Evolutionary conservation across 1,140 invertebrate species (phyloP), one percentile per base, ranked within the genome.

Genomic region (Mizuhopecten yessoensis): DNA sequence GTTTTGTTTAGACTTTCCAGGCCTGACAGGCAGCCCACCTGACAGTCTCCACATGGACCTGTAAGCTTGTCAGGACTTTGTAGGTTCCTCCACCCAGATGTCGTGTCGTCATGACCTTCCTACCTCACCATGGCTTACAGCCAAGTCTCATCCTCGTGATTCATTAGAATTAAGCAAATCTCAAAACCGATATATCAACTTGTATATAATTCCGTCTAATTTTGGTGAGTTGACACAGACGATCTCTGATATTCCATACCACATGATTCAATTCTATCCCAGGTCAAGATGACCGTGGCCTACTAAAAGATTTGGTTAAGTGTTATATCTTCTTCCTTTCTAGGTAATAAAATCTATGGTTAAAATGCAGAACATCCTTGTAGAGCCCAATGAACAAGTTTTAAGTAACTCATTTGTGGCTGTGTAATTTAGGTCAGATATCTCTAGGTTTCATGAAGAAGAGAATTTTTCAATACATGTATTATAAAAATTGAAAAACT

Each of bases 201-300:
- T 75, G 57, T 75, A 75, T 75, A 75, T 29, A 75, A 75, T 75
- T 75, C n/a, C 5, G 57, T 75, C 57, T 75, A 75, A 75, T 75
- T 75, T 75, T 75, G 23, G n/a, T 75, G 57, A 75, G 57, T 17
- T 75, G 15, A n/a, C 3, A 7, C 23, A 75, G 57, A 75, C 29
- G 45, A 49, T 23, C 20, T 49, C n/a, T 10, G 20, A 49, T 29
- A n/a, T 7, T 39, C 36, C 36, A 7, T 13, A 39, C 36, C 36
- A 75, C 57, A 75, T n/a, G 29, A 9, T 29, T 29, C 1, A 29
- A 75, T n/a, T 75, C 42, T 75, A n/a, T n/a, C 57, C 15, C n/a
- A 75, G 57, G 57, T 75, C 57, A 75, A 29, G 20, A 10, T 49
- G 45, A 49, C 45, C 45, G 5, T n/a, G 15, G 20, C 45, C n/a